phyloP scores from a whole-genome alignment of 2,888 invertebrate species.

The Zootermopsis nevadensis region DNA sequence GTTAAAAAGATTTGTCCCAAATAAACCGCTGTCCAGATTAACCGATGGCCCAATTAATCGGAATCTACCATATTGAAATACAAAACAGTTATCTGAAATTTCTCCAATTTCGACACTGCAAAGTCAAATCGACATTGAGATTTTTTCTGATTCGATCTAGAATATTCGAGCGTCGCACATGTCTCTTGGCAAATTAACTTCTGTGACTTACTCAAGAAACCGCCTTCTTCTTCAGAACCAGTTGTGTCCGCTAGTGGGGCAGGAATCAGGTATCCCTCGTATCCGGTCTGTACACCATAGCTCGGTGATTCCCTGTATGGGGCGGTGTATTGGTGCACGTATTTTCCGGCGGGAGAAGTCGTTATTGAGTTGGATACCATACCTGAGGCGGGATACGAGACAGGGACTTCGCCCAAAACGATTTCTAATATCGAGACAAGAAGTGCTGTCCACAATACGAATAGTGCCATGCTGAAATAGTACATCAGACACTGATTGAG shows the following conservation, averaged over 20 bases:
- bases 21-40: too few relatives aligned
- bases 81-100: too few relatives aligned
- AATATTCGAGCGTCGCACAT: too few relatives aligned
- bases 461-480: neutral
- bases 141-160: too few relatives aligned
- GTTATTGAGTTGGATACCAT: neutral
- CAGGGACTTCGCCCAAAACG: neutral
- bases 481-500: too few relatives aligned
- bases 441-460: neutral
- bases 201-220: neutral
- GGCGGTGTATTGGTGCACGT: neutral
- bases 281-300: constrained; percentile 55
- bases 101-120: too few relatives aligned
- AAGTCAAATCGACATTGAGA: too few relatives aligned
- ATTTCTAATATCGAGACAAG: neutral
- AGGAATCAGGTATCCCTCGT: constrained; percentile 56
- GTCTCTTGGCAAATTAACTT: neutral
- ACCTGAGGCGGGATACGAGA: neutral
- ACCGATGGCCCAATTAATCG: too few relatives aligned
- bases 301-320: constrained; percentile 43
- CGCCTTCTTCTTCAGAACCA: neutral
- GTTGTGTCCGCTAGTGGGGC: neutral
- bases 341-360: neutral
- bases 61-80: too few relatives aligned
- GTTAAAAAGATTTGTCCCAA: too few relatives aligned